phyloP scores from a whole-genome alignment of 2,797 vertebrate species.

The Microchirus variegatus region DNA sequence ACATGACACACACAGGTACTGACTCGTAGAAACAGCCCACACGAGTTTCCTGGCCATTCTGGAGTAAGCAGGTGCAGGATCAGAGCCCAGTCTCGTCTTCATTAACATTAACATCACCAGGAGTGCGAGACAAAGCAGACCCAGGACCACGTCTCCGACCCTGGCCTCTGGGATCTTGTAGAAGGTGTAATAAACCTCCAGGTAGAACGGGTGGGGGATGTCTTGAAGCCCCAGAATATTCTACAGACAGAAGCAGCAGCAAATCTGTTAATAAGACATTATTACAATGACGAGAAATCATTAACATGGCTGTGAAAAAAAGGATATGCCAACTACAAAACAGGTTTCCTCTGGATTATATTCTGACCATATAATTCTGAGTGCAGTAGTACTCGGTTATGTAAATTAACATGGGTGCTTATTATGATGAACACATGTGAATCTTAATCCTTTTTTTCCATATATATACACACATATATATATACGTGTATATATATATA shows the following conservation, averaged over 20 bases:
- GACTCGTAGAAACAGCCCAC: constrained; percentile 86
- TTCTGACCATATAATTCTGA: too few relatives aligned
- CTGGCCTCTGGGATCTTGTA: constrained; percentile 84
- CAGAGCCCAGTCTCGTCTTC: constrained; percentile 74
- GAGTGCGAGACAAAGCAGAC: constrained; percentile 82
- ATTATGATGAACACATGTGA: too few relatives aligned
- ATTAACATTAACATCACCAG: constrained; percentile 82
- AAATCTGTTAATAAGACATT: background rate
- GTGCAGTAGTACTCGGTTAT: too few relatives aligned
- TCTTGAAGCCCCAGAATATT: constrained; percentile 89
- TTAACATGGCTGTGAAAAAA: background rate
- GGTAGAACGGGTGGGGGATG: constrained; percentile 88
- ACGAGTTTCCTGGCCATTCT: constrained; percentile 79
- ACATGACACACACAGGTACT: constrained; percentile 36
- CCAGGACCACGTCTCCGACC: constrained; percentile 86
- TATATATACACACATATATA: too few relatives aligned
- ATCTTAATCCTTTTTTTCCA: too few relatives aligned
- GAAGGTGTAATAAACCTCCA: constrained; percentile 91
- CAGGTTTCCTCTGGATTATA: too few relatives aligned
- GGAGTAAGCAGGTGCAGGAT: constrained; percentile 23
- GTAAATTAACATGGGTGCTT: too few relatives aligned
- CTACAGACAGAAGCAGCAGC: constrained; percentile 71
- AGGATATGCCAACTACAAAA: background rate
- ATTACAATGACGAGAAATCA: background rate
- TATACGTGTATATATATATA: too few relatives aligned